A percentile compares a stretch with the other conserved stretches of the same genome.
These are phyloP conservation scores for Capra hircus DNA, from an alignment of 2,113 vertebrate genomes.

Conservation along the genomic window DNA sequence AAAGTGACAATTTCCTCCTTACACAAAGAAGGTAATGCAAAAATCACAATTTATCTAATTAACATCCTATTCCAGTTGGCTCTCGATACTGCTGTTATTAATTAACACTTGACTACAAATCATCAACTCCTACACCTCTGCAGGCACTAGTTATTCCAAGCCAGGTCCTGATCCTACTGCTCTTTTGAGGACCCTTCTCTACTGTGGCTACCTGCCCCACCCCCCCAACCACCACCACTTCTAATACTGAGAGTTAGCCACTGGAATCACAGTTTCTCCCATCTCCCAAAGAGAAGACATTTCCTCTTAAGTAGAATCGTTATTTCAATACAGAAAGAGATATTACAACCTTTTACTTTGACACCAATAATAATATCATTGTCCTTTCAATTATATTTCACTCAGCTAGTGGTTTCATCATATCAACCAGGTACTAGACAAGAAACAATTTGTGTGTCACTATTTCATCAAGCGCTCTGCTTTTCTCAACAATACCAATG, in stretches of 20 bases:
- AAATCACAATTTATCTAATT: slow-evolving; percentile 38
- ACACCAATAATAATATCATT: neutral
- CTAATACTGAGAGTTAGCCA: neutral
- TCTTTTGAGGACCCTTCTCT: neutral
- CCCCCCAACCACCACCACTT: neutral
- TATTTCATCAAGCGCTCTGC: neutral
- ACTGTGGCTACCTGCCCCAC: neutral
- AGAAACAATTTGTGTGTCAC: neutral
- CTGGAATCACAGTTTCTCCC: neutral
- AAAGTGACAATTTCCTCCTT: slow-evolving; percentile 31
- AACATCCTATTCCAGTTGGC: neutral
- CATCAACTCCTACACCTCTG: neutral
- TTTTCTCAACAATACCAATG: neutral
- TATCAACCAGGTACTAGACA: neutral
- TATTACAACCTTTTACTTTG: neutral
- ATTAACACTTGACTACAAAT: neutral
- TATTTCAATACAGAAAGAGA: neutral
- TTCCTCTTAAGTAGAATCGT: neutral
- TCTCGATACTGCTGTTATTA: neutral
- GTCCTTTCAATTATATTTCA: neutral
- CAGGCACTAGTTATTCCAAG: neutral
- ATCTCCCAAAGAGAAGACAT: neutral
- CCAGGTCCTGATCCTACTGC: neutral
- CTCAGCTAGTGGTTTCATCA: neutral
- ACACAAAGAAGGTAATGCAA: neutral